A percentile compares a stretch with the other conserved stretches of the same genome.
Evolutionary conservation across 2,888 invertebrate genomes (phyloP).

Genomic region (Drosophila kuntzei): DNA sequence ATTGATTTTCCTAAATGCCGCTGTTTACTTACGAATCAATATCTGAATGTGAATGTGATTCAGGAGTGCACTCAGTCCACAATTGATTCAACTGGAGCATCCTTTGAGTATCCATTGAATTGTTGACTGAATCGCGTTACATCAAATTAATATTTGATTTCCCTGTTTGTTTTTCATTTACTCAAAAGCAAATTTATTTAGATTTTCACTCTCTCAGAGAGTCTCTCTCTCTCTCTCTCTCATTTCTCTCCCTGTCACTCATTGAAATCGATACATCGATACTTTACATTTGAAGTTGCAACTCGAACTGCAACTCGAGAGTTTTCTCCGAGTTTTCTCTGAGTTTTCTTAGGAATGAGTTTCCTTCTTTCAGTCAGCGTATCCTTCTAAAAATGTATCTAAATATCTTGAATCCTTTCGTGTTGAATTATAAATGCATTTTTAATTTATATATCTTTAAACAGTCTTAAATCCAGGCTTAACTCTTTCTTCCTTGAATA

Average conservation of each 20-base stretch:
- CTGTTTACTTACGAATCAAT: slow-evolving; percentile 50
- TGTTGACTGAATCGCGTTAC: slow-evolving; percentile 60
- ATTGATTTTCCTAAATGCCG: slow-evolving; percentile 67
- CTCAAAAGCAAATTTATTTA: slow-evolving; percentile 73
- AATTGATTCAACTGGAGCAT: slow-evolving; percentile 52
- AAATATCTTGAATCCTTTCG: slow-evolving; percentile 8
- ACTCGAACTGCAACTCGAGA: slow-evolving; percentile 45
- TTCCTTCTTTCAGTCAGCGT: background rate
- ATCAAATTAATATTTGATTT: slow-evolving; percentile 81
- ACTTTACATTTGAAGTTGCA: slow-evolving; percentile 13
- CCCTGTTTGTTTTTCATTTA: slow-evolving; percentile 80
- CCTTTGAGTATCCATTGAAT: slow-evolving; percentile 40
- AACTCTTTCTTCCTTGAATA: background rate
- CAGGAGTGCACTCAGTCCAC: slow-evolving; percentile 36
- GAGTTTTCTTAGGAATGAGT: background rate
- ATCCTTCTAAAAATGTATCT: background rate
- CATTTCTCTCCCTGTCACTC: background rate
- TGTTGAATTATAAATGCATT: slow-evolving; percentile 9
- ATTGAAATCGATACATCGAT: slow-evolving; percentile 61
- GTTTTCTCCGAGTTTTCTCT: background rate
- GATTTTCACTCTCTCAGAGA: slow-evolving; percentile 46
- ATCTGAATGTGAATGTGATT: slow-evolving; percentile 1
- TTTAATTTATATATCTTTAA: slow-evolving; percentile 15
- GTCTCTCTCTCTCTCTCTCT: background rate
- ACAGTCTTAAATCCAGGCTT: background rate